Conservation (phyloP, 2,113 vertebrate genomes). For the Illadopsis cleaveri region DNA sequence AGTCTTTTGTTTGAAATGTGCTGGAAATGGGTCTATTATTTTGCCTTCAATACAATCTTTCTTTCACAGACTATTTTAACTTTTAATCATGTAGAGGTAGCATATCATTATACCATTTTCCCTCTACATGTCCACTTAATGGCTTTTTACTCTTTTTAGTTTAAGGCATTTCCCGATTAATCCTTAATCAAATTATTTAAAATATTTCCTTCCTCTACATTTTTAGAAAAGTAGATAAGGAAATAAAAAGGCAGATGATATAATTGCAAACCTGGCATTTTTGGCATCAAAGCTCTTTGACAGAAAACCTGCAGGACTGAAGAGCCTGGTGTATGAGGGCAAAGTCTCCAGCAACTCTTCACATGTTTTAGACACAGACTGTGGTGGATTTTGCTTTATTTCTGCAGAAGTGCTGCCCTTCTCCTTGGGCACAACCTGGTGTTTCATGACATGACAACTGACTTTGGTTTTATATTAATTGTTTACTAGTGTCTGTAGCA, state of each 20-base stretch:
- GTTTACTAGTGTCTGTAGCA: neutral
- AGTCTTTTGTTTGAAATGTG: neutral
- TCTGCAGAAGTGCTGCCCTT: neutral
- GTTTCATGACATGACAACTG: neutral
- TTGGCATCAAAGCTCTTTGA: neutral
- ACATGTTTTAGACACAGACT: neutral
- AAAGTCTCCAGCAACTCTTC: neutral
- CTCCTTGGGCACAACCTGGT: neutral
- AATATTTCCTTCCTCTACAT: neutral
- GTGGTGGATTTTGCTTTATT: neutral
- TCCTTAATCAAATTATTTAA: neutral
- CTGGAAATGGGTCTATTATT: neutral
- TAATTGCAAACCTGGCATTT: neutral
- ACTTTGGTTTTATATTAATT: slow-evolving; percentile 6
- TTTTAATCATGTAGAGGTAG: neutral
- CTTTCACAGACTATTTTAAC: neutral
- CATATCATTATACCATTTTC: neutral
- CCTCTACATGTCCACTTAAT: neutral
- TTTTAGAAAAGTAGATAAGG: neutral
- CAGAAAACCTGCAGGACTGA: neutral
- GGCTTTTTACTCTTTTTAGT: neutral
- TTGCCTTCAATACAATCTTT: neutral
- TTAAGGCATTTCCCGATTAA: neutral
- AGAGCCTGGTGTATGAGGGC: neutral
- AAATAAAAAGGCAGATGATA: neutral